Evolutionary conservation across 2,797 vertebrate genomes (phyloP).

Genomic region (Cryptoblepharus egeriae): DNA sequence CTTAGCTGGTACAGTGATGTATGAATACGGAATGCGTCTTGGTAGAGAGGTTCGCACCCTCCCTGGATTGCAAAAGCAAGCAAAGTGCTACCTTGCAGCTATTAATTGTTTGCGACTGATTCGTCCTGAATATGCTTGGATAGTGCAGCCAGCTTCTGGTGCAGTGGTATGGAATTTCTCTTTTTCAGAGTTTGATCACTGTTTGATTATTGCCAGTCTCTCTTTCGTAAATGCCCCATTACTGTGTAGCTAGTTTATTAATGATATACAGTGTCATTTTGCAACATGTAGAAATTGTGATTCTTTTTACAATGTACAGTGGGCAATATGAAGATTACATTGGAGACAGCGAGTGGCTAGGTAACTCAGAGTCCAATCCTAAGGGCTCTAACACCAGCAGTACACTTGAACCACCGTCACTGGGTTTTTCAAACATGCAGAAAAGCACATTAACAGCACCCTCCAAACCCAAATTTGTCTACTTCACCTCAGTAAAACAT

Average conservation of each 20-base stretch:
- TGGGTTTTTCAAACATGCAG: no score
- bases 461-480: no score
- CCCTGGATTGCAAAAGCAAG: constrained; percentile 91
- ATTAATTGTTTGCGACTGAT: constrained; percentile 93
- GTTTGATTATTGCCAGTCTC: neutral
- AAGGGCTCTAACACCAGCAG: no score
- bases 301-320: no score
- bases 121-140: constrained; percentile 93
- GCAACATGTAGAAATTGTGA: no score
- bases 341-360: neutral
- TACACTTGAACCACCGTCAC: no score
- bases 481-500: no score
- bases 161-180: constrained; percentile 76
- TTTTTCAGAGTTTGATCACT: neutral
- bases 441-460: no score
- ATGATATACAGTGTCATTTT: neutral
- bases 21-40: constrained; percentile 91
- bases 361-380: no score
- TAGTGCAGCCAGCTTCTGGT: constrained; percentile 88
- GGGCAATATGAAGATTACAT: neutral
- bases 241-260: neutral
- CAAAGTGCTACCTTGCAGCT: constrained; percentile 91
- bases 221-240: neutral
- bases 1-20: constrained; percentile 93
- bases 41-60: constrained; percentile 91